Evolutionary conservation across 2,113 vertebrate genomes (phyloP), one percentile per base, ranked within the genome.

Genomic region (Mustelus asterias): DNA sequence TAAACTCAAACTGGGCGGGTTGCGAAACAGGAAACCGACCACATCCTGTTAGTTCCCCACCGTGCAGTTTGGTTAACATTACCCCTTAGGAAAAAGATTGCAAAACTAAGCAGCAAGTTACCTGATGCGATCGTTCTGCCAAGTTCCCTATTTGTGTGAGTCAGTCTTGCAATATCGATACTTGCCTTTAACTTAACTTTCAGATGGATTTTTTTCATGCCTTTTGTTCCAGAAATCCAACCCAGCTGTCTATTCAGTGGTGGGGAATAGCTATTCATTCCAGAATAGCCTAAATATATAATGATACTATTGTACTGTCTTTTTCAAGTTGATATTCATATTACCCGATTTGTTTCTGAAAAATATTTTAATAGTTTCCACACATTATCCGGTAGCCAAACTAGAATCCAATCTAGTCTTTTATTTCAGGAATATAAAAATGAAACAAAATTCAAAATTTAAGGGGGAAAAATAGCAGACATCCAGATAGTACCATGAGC

Each of bases 291-390:
- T 60, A 2, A 54, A 48, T 29, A 54, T 48, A 33, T 33, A 60
- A 29, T 90, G 88, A 90, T 60, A 90, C 26, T 13, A 90, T 48
- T 89, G 13, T 90, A 90, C 26, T 89, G 86, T 60, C 54, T 20
- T 90, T 33, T 58, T 89, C 88, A 90, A 90, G 54, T 60, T 63
- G 26, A 90, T 33, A 90, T 60, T 63, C 88, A 90, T 90, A 90
- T 44, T 18, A 85, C 44, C 80, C n/a, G 44, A 85, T 90, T 54
- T 88, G 22, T 22, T 54, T 88, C 85, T 37, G 3, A n/a, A n/a
- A n/a, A 78, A 88, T 88, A 54, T 88, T 88, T 33, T 60, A 90
- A 89, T 24, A 90, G 60, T 5, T 90, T 58, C 48, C 54, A 90
- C 54, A 60, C 33, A 16, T 11, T n/a, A 78, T 14, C 33, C 33